Percentiles rank a stretch among this genome's conserved stretches.
phyloP scores from a whole-genome alignment of 2,113 vertebrate genomes.

The Collichthys lucidus region DNA sequence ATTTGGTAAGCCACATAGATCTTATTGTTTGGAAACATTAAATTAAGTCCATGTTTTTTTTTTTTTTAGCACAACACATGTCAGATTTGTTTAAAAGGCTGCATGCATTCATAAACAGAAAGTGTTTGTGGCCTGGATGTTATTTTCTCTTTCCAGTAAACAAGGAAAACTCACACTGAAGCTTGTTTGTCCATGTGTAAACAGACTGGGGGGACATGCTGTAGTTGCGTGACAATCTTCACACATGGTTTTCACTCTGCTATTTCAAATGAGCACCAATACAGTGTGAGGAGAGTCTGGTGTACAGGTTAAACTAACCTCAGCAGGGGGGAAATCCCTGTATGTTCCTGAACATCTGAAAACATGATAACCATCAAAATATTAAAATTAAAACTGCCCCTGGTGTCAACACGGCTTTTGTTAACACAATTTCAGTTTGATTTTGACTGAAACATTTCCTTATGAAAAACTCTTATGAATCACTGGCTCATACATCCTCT shows the following conservation, averaged over 20 bases:
- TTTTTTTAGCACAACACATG: background rate
- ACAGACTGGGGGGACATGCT: background rate
- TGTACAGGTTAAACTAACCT: background rate
- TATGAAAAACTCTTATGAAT: background rate
- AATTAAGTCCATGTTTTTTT: background rate
- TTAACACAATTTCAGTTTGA: background rate
- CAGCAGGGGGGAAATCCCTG: background rate
- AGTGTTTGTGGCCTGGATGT: background rate
- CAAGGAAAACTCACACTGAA: background rate
- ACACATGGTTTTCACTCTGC: background rate
- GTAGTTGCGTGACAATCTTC: background rate
- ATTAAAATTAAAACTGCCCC: background rate
- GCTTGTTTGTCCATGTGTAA: background rate
- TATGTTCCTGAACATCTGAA: background rate
- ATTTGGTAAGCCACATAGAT: background rate
- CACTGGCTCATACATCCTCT: slow-evolving; percentile 6
- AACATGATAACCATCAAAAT: background rate
- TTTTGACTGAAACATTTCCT: background rate
- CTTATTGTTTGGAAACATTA: slow-evolving; percentile 2
- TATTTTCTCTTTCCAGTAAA: slow-evolving; percentile 1
- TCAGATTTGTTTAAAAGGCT: background rate
- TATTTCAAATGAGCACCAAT: background rate
- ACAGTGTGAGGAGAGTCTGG: background rate
- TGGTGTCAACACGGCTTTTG: background rate
- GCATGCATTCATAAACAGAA: slow-evolving; percentile 3